phyloP scores from a whole-genome alignment of 2,113 vertebrate species.

The Misgurnus mizolepis region DNA sequence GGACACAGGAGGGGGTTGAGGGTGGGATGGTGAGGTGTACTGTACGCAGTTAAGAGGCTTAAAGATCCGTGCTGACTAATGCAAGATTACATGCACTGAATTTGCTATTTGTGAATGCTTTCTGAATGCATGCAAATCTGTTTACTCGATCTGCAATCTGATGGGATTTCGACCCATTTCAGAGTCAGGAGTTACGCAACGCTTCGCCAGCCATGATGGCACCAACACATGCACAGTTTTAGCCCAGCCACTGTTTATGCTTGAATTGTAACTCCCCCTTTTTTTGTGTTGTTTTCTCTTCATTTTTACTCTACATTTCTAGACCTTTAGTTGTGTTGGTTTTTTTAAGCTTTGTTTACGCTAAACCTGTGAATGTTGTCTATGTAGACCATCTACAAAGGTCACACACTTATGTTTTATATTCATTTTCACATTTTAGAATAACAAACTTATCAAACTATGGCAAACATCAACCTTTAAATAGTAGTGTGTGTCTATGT shows the following conservation, averaged over 20 bases:
- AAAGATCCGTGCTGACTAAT: slow-evolving; percentile 6
- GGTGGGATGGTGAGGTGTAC: background rate
- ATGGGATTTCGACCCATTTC: background rate
- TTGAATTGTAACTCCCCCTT: background rate
- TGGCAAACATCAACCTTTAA: no score
- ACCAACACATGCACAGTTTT: background rate
- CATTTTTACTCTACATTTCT: background rate
- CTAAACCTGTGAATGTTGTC: no score
- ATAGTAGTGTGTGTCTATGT: no score
- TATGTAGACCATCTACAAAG: no score
- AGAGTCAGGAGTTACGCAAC: slow-evolving; percentile 8
- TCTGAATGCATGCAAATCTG: slow-evolving; percentile 19
- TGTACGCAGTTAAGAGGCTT: slow-evolving; percentile 2
- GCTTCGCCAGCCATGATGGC: background rate
- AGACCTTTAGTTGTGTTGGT: no score
- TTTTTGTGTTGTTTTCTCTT: background rate
- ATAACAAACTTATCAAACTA: no score
- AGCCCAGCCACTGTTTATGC: background rate
- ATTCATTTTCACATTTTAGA: no score
- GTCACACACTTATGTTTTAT: no score
- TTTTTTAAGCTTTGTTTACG: no score
- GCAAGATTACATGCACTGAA: background rate
- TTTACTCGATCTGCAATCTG: background rate
- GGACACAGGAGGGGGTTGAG: background rate
- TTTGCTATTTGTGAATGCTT: background rate